These are phyloP conservation scores for Lepidotrigona ventralis DNA, from an alignment of 1,140 invertebrate genomes.

Conservation along the genomic window DNA sequence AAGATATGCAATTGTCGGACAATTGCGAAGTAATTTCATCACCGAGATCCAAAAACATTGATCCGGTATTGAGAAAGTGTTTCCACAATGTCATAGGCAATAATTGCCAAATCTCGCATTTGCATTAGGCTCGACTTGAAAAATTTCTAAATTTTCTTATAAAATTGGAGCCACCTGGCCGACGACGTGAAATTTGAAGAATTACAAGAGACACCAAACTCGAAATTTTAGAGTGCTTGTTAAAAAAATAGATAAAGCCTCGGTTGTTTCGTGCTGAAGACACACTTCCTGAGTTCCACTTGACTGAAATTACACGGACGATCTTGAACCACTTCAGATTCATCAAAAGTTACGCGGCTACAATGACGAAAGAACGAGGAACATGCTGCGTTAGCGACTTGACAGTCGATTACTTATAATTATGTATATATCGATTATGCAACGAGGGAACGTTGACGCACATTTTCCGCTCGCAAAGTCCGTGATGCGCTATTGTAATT, in stretches of 20 bases:
- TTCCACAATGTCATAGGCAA: conserved; percentile 17
- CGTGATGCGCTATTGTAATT: conserved; percentile 15
- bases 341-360: neutral
- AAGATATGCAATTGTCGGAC: neutral
- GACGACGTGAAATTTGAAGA: no score
- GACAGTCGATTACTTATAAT: conserved; percentile 51
- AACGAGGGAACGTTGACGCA: conserved; percentile 25
- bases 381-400: neutral
- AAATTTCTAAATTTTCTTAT: neutral
- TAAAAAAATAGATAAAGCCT: neutral
- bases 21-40: neutral
- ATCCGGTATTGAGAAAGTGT: neutral
- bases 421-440: conserved; percentile 35
- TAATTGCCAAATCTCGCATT: neutral
- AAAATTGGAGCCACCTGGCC: no score
- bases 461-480: conserved; percentile 13
- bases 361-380: neutral
- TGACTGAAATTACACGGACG: neutral
- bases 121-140: neutral
- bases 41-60: neutral
- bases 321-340: neutral
- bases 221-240: no score
- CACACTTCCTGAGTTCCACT: neutral
- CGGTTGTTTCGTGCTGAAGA: neutral
- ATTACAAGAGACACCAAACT: no score